Conservation (phyloP, 2,797 vertebrate genomes). For the Tympanoctomys barrerae region DNA sequence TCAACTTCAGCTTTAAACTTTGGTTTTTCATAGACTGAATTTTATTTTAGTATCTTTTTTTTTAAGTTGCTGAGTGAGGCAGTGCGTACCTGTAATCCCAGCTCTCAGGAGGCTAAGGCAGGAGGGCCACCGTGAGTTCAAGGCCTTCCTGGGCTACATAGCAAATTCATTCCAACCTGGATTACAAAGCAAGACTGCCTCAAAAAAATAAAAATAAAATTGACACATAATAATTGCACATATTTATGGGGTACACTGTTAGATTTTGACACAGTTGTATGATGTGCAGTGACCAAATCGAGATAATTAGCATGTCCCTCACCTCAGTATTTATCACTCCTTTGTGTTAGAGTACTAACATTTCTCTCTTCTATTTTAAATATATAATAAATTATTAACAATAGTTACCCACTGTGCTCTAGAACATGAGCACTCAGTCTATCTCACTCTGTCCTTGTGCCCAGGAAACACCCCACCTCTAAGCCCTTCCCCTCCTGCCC, state of each 20-base stretch:
- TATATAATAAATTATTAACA: not conserved
- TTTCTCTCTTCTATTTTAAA: not conserved
- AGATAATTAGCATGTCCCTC: not conserved
- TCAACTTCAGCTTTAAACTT: not conserved
- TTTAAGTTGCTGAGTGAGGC: too few species aligned
- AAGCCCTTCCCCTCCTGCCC: too few species aligned
- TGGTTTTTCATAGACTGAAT: not conserved
- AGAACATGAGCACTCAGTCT: not conserved
- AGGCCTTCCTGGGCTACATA: not conserved
- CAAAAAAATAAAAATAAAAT: not conserved
- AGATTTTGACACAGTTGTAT: not conserved
- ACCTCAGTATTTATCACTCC: not conserved
- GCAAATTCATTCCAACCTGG: not conserved
- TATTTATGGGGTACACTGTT: not conserved
- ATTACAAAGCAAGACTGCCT: not conserved
- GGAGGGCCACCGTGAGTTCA: not conserved
- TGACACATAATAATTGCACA: not conserved
- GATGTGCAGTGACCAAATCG: not conserved
- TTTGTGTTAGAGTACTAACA: not conserved
- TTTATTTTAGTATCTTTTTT: not conserved
- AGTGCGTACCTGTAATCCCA: not conserved
- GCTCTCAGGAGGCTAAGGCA: not conserved
- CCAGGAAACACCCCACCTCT: not conserved
- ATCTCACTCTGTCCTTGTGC: not conserved
- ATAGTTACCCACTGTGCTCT: not conserved